Evolutionary conservation across 2,113 vertebrate species (phyloP).

Genomic region (Rousettus leschenaultii): DNA sequence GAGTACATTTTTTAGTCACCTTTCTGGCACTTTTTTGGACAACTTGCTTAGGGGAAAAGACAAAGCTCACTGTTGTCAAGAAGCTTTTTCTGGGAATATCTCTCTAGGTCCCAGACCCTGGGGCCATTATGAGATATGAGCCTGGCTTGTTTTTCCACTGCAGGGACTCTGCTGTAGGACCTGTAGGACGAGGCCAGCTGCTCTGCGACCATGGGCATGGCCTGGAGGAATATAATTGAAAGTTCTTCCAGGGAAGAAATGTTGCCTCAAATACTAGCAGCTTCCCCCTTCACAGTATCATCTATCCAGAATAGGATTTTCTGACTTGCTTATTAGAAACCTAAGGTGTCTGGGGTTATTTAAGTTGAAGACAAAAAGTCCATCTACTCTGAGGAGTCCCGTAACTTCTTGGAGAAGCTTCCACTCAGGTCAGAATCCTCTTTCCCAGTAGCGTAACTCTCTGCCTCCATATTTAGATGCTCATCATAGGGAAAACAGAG

Average conservation of each 20-base stretch:
- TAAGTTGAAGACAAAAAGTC: neutral
- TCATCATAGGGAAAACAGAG: neutral
- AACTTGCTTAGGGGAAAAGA: neutral
- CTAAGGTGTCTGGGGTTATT: neutral
- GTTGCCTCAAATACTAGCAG: neutral
- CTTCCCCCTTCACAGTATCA: neutral
- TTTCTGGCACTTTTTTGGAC: neutral
- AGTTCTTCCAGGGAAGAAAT: neutral
- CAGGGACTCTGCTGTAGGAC: neutral
- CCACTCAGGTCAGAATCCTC: neutral
- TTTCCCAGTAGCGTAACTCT: neutral
- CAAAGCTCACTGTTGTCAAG: neutral
- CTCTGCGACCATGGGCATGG: neutral
- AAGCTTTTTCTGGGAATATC: neutral
- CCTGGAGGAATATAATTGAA: neutral
- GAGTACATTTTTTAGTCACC: neutral
- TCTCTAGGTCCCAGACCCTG: neutral
- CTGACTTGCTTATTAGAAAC: neutral
- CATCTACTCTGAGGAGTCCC: neutral
- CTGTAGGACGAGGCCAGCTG: neutral
- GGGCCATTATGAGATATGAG: neutral
- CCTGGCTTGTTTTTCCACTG: neutral
- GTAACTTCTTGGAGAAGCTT: neutral
- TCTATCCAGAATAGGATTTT: neutral
- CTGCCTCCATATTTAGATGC: neutral